phyloP scores from a whole-genome alignment of 2,113 vertebrate species.

The Sorex araneus region DNA sequence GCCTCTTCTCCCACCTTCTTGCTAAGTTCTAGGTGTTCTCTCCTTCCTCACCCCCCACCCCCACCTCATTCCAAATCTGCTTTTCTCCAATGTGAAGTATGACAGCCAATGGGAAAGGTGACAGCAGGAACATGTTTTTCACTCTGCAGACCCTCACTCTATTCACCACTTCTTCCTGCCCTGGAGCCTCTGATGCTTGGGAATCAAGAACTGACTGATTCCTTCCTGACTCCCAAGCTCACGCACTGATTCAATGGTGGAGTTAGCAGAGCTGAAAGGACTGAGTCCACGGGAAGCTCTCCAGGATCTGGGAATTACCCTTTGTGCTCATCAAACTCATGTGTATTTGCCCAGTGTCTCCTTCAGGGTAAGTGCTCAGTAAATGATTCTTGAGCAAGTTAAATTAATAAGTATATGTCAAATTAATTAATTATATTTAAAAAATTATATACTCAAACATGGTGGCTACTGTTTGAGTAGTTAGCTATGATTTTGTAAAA shows the following conservation, averaged over 20 bases:
- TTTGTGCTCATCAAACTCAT: neutral
- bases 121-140: neutral
- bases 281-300: neutral
- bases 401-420: neutral
- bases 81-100: too few relatives aligned
- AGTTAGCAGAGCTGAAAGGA: neutral
- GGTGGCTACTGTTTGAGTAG: neutral
- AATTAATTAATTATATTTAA: neutral
- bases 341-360: neutral
- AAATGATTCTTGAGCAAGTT: neutral
- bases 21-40: neutral
- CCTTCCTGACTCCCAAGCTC: neutral
- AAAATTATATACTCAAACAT: neutral
- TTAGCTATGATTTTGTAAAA: neutral
- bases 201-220: neutral
- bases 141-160: neutral
- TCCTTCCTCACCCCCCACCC: too few relatives aligned
- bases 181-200: neutral
- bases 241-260: neutral
- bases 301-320: accelerated
- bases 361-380: neutral
- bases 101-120: too few relatives aligned
- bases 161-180: too few relatives aligned
- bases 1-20: accelerated
- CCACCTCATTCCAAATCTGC: neutral